Conservation (phyloP, 2,797 vertebrate genomes). For the Hapalemur alaotrensis region DNA sequence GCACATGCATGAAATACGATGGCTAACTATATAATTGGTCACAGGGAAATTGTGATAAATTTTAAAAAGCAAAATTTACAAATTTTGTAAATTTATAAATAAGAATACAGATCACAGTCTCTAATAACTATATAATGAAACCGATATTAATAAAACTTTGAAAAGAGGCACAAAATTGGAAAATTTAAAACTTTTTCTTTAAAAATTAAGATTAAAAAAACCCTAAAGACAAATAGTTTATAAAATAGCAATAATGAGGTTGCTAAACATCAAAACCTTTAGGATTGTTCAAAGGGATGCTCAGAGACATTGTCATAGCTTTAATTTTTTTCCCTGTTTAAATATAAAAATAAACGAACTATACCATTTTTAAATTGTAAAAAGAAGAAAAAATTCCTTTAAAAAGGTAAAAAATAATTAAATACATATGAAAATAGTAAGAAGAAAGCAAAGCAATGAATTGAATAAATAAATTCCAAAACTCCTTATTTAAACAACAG, state of each 20-base stretch:
- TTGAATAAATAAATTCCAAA: slow-evolving; percentile 4
- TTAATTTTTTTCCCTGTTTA: not conserved
- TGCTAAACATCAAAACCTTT: not conserved
- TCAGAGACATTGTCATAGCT: not conserved
- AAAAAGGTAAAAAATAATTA: not conserved
- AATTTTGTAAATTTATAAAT: not conserved
- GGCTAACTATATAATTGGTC: not conserved
- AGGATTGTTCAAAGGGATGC: not conserved
- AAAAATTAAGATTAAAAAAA: slow-evolving; percentile 20
- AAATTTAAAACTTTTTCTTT: not conserved
- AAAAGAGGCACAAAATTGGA: not conserved
- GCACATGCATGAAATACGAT: not conserved
- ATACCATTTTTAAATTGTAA: not conserved
- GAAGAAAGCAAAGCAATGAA: not conserved
- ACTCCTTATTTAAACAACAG: not conserved
- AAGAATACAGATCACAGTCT: not conserved
- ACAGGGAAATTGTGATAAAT: not conserved
- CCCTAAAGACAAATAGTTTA: not conserved
- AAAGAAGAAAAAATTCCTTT: not conserved
- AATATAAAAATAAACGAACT: slow-evolving; percentile 24
- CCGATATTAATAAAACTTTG: not conserved
- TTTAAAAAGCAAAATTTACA: not conserved
- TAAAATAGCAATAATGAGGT: not conserved
- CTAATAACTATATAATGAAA: not conserved
- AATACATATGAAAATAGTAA: not conserved